Evolutionary conservation across 2,888 invertebrate genomes (phyloP).

Genomic region (Plagodis pulveraria): DNA sequence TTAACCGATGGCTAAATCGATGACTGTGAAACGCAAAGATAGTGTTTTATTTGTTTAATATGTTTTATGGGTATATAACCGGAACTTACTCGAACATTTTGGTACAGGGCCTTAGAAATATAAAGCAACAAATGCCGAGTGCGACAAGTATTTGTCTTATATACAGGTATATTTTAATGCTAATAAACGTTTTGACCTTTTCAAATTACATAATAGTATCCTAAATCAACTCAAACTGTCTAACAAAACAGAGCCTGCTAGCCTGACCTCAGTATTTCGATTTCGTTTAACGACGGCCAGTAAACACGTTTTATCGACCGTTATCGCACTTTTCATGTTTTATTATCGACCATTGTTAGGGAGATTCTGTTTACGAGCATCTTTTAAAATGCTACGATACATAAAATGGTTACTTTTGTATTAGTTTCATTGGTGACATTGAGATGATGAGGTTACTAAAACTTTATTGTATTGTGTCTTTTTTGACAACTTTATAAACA

Average conservation of each 20-base stretch:
- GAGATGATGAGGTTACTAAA: neutral
- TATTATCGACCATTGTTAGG: slow-evolving; percentile 75
- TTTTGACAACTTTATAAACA: too few species aligned
- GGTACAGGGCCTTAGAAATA: too few species aligned
- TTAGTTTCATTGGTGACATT: slow-evolving; percentile 2
- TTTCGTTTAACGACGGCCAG: slow-evolving; percentile 65
- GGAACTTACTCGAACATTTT: too few species aligned
- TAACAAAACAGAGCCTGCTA: slow-evolving; percentile 20
- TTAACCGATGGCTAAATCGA: too few species aligned
- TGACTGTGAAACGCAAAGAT: too few species aligned
- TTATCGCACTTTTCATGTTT: slow-evolving; percentile 81
- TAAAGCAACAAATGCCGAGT: too few species aligned
- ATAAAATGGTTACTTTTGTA: slow-evolving; percentile 8
- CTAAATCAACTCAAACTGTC: slow-evolving; percentile 2
- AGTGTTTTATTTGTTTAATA: too few species aligned
- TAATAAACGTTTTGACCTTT: neutral
- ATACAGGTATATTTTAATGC: too few species aligned
- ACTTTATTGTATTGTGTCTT: too few species aligned
- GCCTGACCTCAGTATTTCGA: slow-evolving; percentile 52
- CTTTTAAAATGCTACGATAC: slow-evolving; percentile 14
- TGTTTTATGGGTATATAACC: too few species aligned
- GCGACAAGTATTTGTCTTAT: too few species aligned
- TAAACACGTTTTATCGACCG: slow-evolving; percentile 78
- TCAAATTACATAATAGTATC: neutral
- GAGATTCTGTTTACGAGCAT: slow-evolving; percentile 70